Base-by-base conservation (phyloP, 2,888 invertebrate species). In the Ectemnius cavifrons region DNA sequence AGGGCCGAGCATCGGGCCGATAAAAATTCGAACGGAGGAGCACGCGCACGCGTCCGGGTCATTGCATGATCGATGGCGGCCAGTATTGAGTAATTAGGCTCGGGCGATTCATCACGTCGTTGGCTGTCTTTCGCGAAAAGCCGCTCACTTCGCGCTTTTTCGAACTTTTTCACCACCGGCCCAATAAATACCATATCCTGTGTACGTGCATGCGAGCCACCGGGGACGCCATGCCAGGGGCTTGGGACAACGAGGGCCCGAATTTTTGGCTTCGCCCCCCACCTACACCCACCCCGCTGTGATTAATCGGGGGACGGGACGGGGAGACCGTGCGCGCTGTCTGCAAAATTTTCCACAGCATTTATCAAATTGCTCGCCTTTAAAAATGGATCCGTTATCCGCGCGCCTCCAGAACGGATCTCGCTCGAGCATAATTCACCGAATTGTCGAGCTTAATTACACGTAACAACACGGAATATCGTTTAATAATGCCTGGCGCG, bases 351-450 rank as follows among this genome's bases (percentile, higher is more conserved):
- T 65, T 64, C 71, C 65, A 28, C 65, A 65, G 77, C 77, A 71
- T 77, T 77, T 76, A 76, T 77, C 77, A 75, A 75, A 71, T 75
- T 37, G 37, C 62, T 47, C 67, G 49, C 76, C 71, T 77, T 77
- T 77, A 76, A 77, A 76, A 76, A 76, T 63, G 76, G 70, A 76
- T 75, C 67, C 67, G 76, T 76, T 75, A 64, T 66, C 49, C 61
- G 14, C 37, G 8, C 20, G 28, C 56, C 58, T 63, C 62, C 66
- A 75, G 37, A 11, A 37, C 8, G 6, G 37, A 37, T 11, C 37
- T 11, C 11, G 37, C 8, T 16, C 67, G 13, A 28, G 75, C 70
- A 76, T 76, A 76, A 76, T 76, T 76, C 70, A 75, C 67, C 66
- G 47, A 59, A 56, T 45, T 60, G 27, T 13, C 69, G 45, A 59